Evolutionary conservation across 2,113 vertebrate species (phyloP), one percentile per base, ranked within the genome.

Genomic region (Prionailurus viverrinus): DNA sequence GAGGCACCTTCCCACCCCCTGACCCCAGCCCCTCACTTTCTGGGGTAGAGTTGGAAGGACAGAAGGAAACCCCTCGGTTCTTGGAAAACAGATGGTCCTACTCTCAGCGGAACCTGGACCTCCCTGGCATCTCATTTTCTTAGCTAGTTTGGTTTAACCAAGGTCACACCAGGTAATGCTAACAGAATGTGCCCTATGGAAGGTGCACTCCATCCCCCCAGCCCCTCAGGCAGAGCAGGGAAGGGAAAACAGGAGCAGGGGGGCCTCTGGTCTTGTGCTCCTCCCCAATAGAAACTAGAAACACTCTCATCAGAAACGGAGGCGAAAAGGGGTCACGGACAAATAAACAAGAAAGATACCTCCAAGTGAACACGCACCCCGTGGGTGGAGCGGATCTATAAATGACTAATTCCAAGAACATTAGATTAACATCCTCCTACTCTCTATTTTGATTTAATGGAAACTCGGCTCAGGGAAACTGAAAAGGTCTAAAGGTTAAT

Each of bases 401-500:
- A 16, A 94, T 0, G 45, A 91, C 41, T 5, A 29, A 29, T 33
- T 80, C 80, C 69, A 89, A 65, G 71, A n/a, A 27, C 33, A 51
- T 7, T 7, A 45, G 4, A 58, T 36, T 39, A 73, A 51, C 2
- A 58, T 68, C 68, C n/a, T 91, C 87, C 79, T 23, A 14, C 13
- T 79, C 74, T 23, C 7, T 3, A 48, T 58, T 96, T 19, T 53
- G 66, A 96, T 51, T 89, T 89, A 82, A 68, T 41, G 58, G 91
- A 87, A 55, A 92, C 63, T 65, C 68, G 65, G 73, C 61, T 89
- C 85, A 36, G 90, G n/a, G 84, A 95, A 66, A 68, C 0, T 27
- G 80, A 58, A 79, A 84, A 96, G 68, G 80, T 68, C 78, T 82
- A 65, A 94, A 89, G 83, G 87, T 79, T 87, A 92, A 96, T 76